phyloP scores from a whole-genome alignment of 2,113 vertebrate species.

The Channa maculata region DNA sequence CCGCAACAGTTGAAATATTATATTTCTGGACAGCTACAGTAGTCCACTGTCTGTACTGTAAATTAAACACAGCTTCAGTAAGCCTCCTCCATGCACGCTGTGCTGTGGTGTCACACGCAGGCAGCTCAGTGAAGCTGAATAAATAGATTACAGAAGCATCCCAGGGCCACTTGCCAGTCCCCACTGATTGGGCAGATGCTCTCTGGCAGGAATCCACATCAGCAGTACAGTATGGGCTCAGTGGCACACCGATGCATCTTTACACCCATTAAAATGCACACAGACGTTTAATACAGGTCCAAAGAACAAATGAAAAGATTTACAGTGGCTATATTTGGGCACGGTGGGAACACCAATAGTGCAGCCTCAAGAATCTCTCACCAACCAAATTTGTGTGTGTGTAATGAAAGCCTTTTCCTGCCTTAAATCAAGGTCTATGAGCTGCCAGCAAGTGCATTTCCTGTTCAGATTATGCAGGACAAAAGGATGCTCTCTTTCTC shows the following conservation, averaged over 20 bases:
- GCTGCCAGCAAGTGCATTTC: too few relatives aligned
- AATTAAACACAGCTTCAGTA: background rate
- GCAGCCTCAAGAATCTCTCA: background rate
- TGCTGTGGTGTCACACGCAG: conserved; percentile 3
- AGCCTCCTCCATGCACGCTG: background rate
- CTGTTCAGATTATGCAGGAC: too few relatives aligned
- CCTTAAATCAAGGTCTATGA: too few relatives aligned
- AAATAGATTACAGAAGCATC: conserved; percentile 68
- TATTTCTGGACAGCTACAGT: background rate
- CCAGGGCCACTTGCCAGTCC: conserved; percentile 48
- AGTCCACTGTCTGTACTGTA: conserved; percentile 4
- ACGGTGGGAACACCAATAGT: background rate
- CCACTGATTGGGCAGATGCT: conserved; percentile 75
- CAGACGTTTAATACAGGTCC: background rate
- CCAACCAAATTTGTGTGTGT: background rate
- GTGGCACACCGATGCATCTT: conserved; percentile 20
- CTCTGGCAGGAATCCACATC: conserved; percentile 58
- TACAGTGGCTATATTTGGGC: conserved; percentile 2
- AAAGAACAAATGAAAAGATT: conserved; percentile 4
- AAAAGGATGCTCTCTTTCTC: too few relatives aligned
- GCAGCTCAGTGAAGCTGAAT: conserved; percentile 65
- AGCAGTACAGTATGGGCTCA: conserved; percentile 4
- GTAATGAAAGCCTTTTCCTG: background rate
- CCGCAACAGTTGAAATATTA: background rate
- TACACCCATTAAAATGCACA: background rate